phyloP scores from a whole-genome alignment of 2,797 vertebrate genomes.

The Sebastes steindachneri region DNA sequence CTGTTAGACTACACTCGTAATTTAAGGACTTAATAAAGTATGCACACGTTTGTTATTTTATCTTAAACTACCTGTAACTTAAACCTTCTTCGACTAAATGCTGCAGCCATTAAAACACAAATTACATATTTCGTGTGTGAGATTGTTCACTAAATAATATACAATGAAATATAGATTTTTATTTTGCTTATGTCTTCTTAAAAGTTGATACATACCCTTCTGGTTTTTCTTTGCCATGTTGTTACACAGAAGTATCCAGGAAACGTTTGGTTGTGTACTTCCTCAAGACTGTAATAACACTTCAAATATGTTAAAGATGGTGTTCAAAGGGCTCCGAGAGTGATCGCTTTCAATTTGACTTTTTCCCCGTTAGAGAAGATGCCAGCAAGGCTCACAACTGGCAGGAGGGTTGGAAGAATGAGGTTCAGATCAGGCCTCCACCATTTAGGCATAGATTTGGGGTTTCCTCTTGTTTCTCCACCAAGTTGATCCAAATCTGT shows the following conservation, averaged over 20 bases:
- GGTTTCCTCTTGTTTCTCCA: conserved; percentile 37
- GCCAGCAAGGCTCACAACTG: conserved; percentile 57
- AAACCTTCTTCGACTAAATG: background rate
- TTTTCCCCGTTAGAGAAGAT: conserved; percentile 25
- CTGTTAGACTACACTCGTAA: background rate
- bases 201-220: conserved; percentile 73
- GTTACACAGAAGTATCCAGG: conserved; percentile 20
- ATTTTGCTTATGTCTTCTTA: background rate
- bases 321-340: conserved; percentile 5
- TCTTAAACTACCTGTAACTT: background rate
- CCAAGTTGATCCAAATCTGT: conserved; percentile 53
- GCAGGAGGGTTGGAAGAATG: conserved; percentile 44
- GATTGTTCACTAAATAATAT: background rate
- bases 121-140: background rate
- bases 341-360: background rate
- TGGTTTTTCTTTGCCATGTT: conserved; percentile 85
- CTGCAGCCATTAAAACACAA: background rate
- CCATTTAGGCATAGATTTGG: conserved; percentile 47
- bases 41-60: background rate
- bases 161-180: background rate
- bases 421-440: conserved; percentile 62
- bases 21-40: background rate
- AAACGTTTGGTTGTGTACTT: background rate
- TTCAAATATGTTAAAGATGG: conserved; percentile 14
- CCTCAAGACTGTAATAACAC: background rate